Evolutionary conservation across 37 sponge, comb jelly and placozoan genomes (phyloP).

Genomic region (Agelas oroides): DNA sequence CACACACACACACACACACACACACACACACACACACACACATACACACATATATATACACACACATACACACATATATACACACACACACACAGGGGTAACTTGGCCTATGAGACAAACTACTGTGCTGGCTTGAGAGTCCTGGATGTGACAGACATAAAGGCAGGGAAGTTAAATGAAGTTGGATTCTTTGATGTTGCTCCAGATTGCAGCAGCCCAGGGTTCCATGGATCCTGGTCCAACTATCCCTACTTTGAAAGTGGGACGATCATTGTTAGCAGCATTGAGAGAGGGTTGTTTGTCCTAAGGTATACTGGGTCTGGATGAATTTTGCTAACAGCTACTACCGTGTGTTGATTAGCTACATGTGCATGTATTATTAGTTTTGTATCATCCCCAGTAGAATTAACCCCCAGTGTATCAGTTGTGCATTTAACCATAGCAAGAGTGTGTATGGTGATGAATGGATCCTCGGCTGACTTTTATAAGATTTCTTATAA

Average conservation of each 20-base stretch:
- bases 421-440: too few species aligned
- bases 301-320: constrained; percentile 61
- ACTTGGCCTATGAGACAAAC: constrained; percentile 73
- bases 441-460: too few species aligned
- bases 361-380: too few species aligned
- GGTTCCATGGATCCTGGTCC: constrained; percentile 77
- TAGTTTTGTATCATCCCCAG: too few species aligned
- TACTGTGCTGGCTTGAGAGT: constrained; percentile 84
- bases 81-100: constrained; percentile 42
- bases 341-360: too few species aligned
- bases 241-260: constrained; percentile 78
- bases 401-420: too few species aligned
- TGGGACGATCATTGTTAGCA: constrained; percentile 69
- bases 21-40: constrained; percentile 38
- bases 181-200: constrained; percentile 79
- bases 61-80: constrained; percentile 21
- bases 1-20: constrained; percentile 15
- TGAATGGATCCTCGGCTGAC: too few species aligned
- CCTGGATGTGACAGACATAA: constrained; percentile 52
- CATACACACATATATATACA: too few species aligned
- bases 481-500: too few species aligned
- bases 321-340: neutral
- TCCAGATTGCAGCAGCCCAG: constrained; percentile 49
- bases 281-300: constrained; percentile 79
- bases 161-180: constrained; percentile 29